These are phyloP conservation scores for Nomada fabriciana DNA, from an alignment of 2,888 invertebrate genomes.

Conservation along the genomic window DNA sequence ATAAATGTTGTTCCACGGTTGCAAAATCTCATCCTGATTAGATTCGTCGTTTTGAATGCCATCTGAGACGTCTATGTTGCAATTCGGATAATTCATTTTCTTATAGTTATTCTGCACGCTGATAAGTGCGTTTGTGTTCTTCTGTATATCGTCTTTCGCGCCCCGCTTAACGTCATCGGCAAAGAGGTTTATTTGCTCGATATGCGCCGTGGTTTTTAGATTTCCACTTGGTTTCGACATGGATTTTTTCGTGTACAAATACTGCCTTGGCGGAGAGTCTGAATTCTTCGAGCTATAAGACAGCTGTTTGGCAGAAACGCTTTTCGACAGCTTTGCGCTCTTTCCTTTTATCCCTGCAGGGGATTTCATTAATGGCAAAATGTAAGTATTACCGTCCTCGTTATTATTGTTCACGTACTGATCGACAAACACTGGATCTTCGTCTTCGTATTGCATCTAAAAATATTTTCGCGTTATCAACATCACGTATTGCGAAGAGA, in stretches of 20 bases:
- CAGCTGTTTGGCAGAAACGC: slow-evolving; percentile 43
- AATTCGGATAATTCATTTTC: slow-evolving; percentile 4
- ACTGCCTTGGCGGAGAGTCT: slow-evolving; percentile 14
- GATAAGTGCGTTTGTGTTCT: slow-evolving; percentile 10
- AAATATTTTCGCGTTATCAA: neutral
- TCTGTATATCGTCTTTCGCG: slow-evolving; percentile 14
- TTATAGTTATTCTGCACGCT: slow-evolving; percentile 24
- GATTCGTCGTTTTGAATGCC: slow-evolving; percentile 7
- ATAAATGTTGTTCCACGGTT: slow-evolving; percentile 42
- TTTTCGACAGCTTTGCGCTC: slow-evolving; percentile 21
- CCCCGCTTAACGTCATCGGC: slow-evolving; percentile 19
- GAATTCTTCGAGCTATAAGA: slow-evolving; percentile 1
- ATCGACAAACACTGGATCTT: slow-evolving; percentile 69
- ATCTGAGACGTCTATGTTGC: neutral
- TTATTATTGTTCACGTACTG: slow-evolving; percentile 70
- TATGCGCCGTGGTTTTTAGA: neutral
- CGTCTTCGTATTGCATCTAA: slow-evolving; percentile 76
- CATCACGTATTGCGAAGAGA: too few relatives aligned
- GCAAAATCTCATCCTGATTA: neutral
- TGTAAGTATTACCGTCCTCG: slow-evolving; percentile 35
- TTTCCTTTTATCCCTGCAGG: slow-evolving; percentile 15
- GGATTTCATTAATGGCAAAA: neutral
- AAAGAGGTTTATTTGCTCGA: slow-evolving; percentile 37
- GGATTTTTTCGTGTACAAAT: slow-evolving; percentile 7
- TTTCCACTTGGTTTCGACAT: slow-evolving; percentile 9